Evolutionary conservation across 1,140 invertebrate genomes (phyloP), one percentile per base, ranked within the genome.

Genomic region (Pygmarrhopalites habei): DNA sequence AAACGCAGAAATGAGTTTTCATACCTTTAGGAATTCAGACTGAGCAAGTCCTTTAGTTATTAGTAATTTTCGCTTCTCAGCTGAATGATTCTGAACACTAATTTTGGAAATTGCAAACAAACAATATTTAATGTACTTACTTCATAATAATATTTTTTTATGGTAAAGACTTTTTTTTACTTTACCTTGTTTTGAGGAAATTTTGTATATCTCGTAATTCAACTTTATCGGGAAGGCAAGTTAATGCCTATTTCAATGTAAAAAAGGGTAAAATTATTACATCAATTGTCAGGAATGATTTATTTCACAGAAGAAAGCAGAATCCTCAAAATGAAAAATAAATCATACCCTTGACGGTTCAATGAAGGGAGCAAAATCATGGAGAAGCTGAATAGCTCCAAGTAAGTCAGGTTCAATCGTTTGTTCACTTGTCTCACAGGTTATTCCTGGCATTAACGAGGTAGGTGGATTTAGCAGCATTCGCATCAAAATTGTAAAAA

Each of bases 321-420:
- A 65, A 39, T 56, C 28, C 23, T 35, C 43, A n/a, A 5, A 43
- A 59, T 10, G 4, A 12, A 21, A n/a, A 12, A n/a, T n/a, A n/a
- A 58, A 71, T 32, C 68, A 21, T 65, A 44, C 49, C 83, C 73
- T 86, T 85, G 17, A 85, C 73, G 89, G 87, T 72, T 92, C 85
- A 62, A 95, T 89, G 75, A 86, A 85, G 14, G 82, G 79, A 0
- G 90, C 88, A 76, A 95, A 85, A 57, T 87, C 82, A 71, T 94
- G 85, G 2, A 97, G 75, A 41, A 96, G 75, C 57, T 81, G 75
- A 0, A 97, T 75, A 7, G 90, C 90, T 30, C 85, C 84, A 66
- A 88, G 82, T 19, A 89, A 73, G 75, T 95, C 87, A 0, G 88
- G 83, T 65, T 76, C 55, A 79, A 78, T 62, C 14, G 26, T 44